These are phyloP conservation scores for Boulengeromyrus knoepffleri DNA, from an alignment of 2,113 vertebrate genomes.

Conservation along the genomic window DNA sequence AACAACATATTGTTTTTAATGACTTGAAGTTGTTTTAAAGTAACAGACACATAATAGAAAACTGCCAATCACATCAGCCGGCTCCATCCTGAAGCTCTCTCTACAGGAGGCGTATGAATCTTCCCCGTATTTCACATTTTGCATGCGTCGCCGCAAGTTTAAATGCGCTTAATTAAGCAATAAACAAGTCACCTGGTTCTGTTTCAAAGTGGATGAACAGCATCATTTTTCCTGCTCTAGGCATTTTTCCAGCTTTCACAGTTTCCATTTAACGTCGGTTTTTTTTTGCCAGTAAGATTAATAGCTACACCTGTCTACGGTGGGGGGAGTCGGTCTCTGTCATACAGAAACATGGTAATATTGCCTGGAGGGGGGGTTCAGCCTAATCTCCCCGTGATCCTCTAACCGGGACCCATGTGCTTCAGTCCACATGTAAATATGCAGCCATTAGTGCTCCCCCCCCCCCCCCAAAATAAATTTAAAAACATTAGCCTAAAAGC, in stretches of 20 bases:
- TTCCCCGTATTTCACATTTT: not conserved
- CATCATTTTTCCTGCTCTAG: not conserved
- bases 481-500: not conserved
- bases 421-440: not conserved
- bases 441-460: not conserved
- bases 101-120: not conserved
- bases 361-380: not conserved
- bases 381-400: not conserved
- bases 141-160: not conserved
- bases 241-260: not conserved
- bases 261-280: not conserved
- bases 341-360: not conserved
- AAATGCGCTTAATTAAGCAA: conserved; percentile 1
- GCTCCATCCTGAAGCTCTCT: not conserved
- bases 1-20: not conserved
- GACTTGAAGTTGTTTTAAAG: not conserved
- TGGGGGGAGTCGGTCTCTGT: not conserved
- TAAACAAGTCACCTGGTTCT: not conserved
- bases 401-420: not conserved
- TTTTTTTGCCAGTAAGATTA: not conserved
- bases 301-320: not conserved
- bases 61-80: not conserved
- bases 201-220: not conserved
- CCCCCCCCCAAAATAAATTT: not conserved
- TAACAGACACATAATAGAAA: not conserved